Conservation (phyloP, 2,797 vertebrate species). For the Paramormyrops hopkinsi region DNA sequence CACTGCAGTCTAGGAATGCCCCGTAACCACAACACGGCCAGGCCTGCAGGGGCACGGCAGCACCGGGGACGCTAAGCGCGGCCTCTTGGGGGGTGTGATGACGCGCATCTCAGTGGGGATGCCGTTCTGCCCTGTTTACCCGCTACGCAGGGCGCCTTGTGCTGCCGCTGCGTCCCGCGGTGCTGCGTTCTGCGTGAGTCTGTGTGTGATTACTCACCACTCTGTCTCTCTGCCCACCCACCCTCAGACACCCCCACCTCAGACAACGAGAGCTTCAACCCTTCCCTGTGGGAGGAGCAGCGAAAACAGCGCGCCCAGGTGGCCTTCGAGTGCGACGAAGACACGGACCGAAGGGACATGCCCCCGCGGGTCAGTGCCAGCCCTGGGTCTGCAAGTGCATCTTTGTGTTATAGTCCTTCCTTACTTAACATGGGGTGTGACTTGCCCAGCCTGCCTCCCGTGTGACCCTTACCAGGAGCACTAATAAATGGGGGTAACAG, state of each 20-base stretch:
- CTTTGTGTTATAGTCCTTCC: neutral
- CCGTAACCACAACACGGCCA: neutral
- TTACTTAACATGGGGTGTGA: neutral
- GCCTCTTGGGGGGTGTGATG: neutral
- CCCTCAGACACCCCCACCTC: conserved; percentile 72
- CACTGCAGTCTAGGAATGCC: neutral
- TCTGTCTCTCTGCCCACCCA: neutral
- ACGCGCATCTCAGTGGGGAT: neutral
- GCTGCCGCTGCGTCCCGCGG: neutral
- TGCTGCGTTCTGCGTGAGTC: neutral
- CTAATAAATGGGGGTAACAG: neutral
- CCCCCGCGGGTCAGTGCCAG: conserved; percentile 78
- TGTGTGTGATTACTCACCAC: neutral
- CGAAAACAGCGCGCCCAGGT: conserved; percentile 93
- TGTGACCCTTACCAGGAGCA: neutral
- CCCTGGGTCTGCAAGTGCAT: neutral
- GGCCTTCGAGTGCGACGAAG: conserved; percentile 96
- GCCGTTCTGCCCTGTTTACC: neutral
- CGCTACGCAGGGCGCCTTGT: neutral
- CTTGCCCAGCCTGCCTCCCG: neutral
- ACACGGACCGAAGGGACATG: conserved; percentile 89
- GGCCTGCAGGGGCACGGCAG: neutral
- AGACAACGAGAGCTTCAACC: conserved; percentile 97
- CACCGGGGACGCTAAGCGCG: neutral
- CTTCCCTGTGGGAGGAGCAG: conserved; percentile 93